Conservation (phyloP, 1,140 invertebrate genomes). For the Dreissena rostriformis region DNA sequence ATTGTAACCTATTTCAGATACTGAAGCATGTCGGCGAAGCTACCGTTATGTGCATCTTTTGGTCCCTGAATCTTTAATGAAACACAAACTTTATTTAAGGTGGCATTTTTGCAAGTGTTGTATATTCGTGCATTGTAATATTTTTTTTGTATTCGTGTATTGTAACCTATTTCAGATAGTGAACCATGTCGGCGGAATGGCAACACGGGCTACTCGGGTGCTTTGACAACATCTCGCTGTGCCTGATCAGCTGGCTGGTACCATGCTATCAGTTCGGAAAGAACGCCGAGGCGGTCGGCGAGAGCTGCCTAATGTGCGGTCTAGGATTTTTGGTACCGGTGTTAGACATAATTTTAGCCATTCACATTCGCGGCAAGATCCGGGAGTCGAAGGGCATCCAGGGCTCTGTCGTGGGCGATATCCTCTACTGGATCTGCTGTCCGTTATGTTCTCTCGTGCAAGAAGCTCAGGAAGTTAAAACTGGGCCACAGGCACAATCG, state of each 20-base stretch:
- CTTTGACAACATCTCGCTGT: constrained; percentile 78
- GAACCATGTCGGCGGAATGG: constrained; percentile 72
- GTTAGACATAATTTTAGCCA: constrained; percentile 66
- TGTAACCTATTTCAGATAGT: not conserved
- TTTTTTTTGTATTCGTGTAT: too few species aligned
- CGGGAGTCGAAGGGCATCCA: constrained; percentile 74
- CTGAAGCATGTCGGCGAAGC: too few species aligned
- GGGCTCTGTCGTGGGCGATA: constrained; percentile 72
- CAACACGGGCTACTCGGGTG: constrained; percentile 78
- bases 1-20: too few species aligned
- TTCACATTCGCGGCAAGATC: constrained; percentile 77
- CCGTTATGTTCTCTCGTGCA: constrained; percentile 76
- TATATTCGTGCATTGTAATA: too few species aligned
- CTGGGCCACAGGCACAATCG: constrained; percentile 49
- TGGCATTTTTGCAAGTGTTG: too few species aligned
- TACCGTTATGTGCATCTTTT: too few species aligned
- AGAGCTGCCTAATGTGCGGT: constrained; percentile 76
- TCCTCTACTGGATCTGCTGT: constrained; percentile 74
- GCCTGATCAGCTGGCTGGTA: constrained; percentile 76
- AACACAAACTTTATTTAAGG: too few species aligned
- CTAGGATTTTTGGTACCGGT: constrained; percentile 69
- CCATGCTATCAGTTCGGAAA: constrained; percentile 79
- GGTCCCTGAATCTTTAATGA: too few species aligned
- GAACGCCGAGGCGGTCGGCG: constrained; percentile 78
- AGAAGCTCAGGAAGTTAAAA: constrained; percentile 76